phyloP scores from a whole-genome alignment of 2,797 vertebrate species.

The Leptoclinus maculatus region DNA sequence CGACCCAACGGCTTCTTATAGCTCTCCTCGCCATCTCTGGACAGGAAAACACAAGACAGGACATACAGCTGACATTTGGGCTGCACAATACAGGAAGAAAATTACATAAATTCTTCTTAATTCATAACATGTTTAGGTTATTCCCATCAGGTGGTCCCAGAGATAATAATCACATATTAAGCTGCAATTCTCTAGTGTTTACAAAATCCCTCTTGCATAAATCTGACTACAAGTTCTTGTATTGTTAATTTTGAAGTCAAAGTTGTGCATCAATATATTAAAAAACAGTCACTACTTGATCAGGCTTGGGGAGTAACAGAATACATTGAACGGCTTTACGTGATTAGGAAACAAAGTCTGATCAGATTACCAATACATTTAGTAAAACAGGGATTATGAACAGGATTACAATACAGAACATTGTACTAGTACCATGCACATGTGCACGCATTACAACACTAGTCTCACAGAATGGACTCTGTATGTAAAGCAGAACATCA shows the following conservation, averaged over 20 bases:
- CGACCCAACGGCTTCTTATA: conserved; percentile 96
- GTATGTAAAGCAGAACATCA: not conserved
- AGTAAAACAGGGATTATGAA: not conserved
- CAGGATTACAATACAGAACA: not conserved
- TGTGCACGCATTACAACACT: not conserved
- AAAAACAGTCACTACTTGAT: not conserved
- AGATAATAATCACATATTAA: not conserved
- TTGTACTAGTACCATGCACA: not conserved
- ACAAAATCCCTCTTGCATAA: not conserved
- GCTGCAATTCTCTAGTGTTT: not conserved
- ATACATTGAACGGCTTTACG: not conserved
- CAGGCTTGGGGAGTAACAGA: not conserved
- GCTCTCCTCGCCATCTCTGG: conserved; percentile 94
- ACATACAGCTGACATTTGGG: not conserved
- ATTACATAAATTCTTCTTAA: not conserved
- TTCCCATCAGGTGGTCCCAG: too few relatives aligned
- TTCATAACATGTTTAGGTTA: too few relatives aligned
- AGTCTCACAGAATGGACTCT: not conserved
- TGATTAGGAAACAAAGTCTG: not conserved
- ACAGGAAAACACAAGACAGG: conserved; percentile 14
- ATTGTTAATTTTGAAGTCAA: not conserved
- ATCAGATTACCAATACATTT: too few relatives aligned
- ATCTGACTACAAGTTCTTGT: not conserved
- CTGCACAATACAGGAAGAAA: not conserved
- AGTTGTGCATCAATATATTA: not conserved